These are phyloP conservation scores for Acanthurus leucopareius DNA, from an alignment of 2,797 vertebrate genomes.

Conservation along the genomic window DNA sequence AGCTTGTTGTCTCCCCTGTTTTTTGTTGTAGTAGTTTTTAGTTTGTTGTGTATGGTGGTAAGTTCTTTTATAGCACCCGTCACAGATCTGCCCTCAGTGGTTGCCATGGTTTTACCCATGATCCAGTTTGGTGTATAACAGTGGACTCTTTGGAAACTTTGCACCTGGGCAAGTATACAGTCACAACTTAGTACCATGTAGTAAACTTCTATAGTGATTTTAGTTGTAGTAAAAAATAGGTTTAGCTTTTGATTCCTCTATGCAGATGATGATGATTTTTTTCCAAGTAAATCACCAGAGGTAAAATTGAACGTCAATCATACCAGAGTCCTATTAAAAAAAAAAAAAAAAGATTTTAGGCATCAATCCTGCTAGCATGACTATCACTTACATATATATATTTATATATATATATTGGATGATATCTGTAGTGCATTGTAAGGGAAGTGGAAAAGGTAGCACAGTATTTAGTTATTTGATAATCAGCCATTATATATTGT, in stretches of 20 bases:
- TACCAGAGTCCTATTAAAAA: constrained; percentile 14
- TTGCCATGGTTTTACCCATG: constrained; percentile 76
- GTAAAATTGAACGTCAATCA: constrained; percentile 3
- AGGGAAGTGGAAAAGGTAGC: too few relatives aligned
- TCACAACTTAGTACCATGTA: constrained; percentile 60
- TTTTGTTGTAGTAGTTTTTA: constrained; percentile 23
- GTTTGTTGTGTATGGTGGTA: constrained; percentile 52
- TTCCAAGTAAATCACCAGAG: background rate
- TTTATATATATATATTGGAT: too few relatives aligned
- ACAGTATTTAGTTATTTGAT: background rate
- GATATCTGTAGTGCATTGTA: too few relatives aligned
- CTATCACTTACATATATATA: too few relatives aligned
- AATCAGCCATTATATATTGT: too few relatives aligned
- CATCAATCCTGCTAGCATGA: background rate
- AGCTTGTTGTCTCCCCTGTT: constrained; percentile 14
- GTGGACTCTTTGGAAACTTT: constrained; percentile 78
- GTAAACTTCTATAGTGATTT: constrained; percentile 59
- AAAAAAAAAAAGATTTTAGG: constrained; percentile 22
- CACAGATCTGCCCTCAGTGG: constrained; percentile 75
- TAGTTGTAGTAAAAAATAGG: constrained; percentile 57
- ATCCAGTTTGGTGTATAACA: constrained; percentile 74
- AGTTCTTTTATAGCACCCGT: constrained; percentile 69
- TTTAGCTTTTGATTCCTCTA: constrained; percentile 24
- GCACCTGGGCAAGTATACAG: constrained; percentile 80
- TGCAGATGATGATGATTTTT: background rate